Evolutionary conservation across 1,140 invertebrate genomes (phyloP), one percentile per base, ranked within the genome.

Genomic region (Calephelis virginiensis): DNA sequence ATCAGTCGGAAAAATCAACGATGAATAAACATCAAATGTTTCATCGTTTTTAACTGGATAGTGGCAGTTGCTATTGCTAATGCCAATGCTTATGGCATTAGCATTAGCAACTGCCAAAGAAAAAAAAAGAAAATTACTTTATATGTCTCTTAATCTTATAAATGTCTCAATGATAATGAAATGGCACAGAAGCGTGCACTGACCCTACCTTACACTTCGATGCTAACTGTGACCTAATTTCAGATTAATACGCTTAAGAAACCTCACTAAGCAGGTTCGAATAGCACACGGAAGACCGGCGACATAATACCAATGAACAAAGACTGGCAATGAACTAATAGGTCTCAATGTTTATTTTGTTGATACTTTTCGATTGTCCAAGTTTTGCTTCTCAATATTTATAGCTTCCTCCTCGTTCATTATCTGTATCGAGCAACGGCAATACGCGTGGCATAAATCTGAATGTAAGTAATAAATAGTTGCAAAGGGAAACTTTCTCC

Each of bases 231-330:
- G 86, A 91, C 88, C 88, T 84, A 91, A 91, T 91, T 91, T 83
- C 78, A 83, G 81, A 89, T 89, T 89, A 89, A 91, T 91, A 83
- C 85, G 82, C 82, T 89, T 90, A 90, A 83, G 88, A 91, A 91
- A 89, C 88, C 88, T 89, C 86, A 91, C 86, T 85, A 89, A 87
- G 83, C 83, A 78, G 81, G 84, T 86, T 85, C 85, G 78, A 87
- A 87, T 85, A 76, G 84, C 83, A 82, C 71, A 77, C 78, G 81
- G 75, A 81, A 82, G 80, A 77, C 74, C 83, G 75, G 67, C 73
- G 69, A 69, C 65, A 67, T 72, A 72, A 78, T 69, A 73, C 73
- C 68, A 61, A 73, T 70, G 61, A 78, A 78, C 70, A 72, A 64
- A 53, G 66, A 68, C 72, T 71, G 73, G 76, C 72, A 82, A 81